Evolutionary conservation across 2,888 invertebrate genomes (phyloP).

Genomic region (Galerucella nymphaeae): DNA sequence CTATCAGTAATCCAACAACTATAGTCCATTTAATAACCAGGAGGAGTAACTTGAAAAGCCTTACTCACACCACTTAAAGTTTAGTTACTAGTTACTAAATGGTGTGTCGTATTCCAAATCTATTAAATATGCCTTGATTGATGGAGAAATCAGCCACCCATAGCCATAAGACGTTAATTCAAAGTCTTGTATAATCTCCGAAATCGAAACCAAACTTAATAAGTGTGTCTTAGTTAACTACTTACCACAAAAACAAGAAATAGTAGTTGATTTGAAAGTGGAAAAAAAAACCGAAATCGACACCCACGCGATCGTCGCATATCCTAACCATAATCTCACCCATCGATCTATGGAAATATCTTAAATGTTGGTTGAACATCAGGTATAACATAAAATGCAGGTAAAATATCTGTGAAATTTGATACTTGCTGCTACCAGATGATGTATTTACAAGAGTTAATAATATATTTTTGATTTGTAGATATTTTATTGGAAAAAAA

Average conservation of each 20-base stretch:
- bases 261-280: slow-evolving; percentile 11
- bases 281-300: slow-evolving; percentile 2
- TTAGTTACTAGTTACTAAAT: too few species aligned
- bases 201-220: slow-evolving; percentile 11
- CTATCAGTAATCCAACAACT: too few species aligned
- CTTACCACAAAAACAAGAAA: slow-evolving; percentile 16
- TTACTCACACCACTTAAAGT: too few species aligned
- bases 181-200: background rate
- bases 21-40: too few species aligned
- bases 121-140: too few species aligned
- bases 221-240: slow-evolving; percentile 18
- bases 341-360: slow-evolving; percentile 16
- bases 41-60: too few species aligned
- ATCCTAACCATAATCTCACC: slow-evolving; percentile 3
- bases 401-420: slow-evolving; percentile 30
- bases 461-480: background rate
- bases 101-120: too few species aligned
- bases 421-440: slow-evolving; percentile 27
- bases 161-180: too few species aligned
- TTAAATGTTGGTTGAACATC: slow-evolving; percentile 10
- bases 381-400: slow-evolving; percentile 23
- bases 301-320: slow-evolving; percentile 19
- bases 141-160: too few species aligned
- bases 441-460: slow-evolving; percentile 35
- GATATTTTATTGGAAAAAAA: too few species aligned